These are phyloP conservation scores for Ptychochromis oligacanthus DNA, from an alignment of 2,113 vertebrate genomes.

Conservation along the genomic window DNA sequence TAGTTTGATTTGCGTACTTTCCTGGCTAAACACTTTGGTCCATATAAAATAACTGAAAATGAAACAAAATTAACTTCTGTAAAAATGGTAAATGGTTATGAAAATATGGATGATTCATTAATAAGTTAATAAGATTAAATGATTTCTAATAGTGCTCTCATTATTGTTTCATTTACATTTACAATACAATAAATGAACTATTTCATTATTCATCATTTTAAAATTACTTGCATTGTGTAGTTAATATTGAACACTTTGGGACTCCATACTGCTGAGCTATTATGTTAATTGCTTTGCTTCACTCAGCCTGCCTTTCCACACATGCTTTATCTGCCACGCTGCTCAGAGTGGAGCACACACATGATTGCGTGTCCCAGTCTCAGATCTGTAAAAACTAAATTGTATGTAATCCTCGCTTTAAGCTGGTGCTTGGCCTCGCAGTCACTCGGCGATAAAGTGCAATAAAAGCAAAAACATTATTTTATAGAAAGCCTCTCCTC, in stretches of 20 bases:
- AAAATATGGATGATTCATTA: neutral
- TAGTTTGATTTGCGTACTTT: neutral
- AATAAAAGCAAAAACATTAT: slow-evolving; percentile 2
- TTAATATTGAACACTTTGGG: slow-evolving; percentile 13
- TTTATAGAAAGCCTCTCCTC: neutral
- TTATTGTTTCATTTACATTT: neutral
- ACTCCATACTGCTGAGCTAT: neutral
- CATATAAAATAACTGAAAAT: neutral
- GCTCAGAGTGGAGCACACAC: slow-evolving; percentile 14
- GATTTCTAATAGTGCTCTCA: neutral
- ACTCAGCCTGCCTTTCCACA: slow-evolving; percentile 13
- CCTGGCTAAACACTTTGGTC: neutral
- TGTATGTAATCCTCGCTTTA: slow-evolving; percentile 26
- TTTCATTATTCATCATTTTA: neutral
- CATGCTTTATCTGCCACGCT: slow-evolving; percentile 14
- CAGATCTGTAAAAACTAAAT: slow-evolving; percentile 18
- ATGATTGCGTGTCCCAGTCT: neutral
- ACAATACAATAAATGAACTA: neutral
- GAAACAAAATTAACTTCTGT: neutral
- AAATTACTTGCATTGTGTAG: neutral
- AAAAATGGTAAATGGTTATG: neutral
- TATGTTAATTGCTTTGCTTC: slow-evolving; percentile 33
- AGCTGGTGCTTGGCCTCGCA: slow-evolving; percentile 20
- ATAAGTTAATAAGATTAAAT: neutral
- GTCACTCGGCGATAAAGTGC: neutral